Conservation (phyloP, 2,888 invertebrate genomes). For the Dinocampus coccinellae region DNA sequence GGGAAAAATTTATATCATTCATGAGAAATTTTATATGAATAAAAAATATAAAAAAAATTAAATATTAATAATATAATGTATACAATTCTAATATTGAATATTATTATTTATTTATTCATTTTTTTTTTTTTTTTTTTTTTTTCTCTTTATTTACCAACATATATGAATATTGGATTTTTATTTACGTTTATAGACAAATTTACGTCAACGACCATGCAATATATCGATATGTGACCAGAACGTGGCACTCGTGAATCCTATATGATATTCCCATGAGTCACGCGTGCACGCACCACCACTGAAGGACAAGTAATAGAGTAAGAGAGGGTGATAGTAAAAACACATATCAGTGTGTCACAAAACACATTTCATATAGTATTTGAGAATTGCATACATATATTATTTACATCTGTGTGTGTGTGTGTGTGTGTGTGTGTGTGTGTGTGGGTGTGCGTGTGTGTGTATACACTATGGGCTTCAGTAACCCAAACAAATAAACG, state of each 20-base stretch:
- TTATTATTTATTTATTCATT: not conserved
- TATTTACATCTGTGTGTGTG: conserved; percentile 47
- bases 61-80: too few species aligned
- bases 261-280: conserved; percentile 42
- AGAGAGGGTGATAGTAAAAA: not conserved
- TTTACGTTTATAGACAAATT: not conserved
- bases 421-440: too few species aligned
- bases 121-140: not conserved
- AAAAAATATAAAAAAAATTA: too few species aligned
- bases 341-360: conserved; percentile 34
- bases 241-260: conserved; percentile 15
- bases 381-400: conserved; percentile 45
- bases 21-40: too few species aligned
- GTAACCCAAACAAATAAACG: too few species aligned
- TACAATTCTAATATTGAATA: too few species aligned
- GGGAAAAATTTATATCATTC: too few species aligned
- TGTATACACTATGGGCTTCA: too few species aligned
- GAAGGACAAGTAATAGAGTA: conserved; percentile 3
- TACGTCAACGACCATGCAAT: not conserved
- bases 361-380: not conserved
- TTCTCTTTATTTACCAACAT: not conserved
- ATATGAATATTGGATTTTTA: not conserved
- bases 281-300: conserved; percentile 27
- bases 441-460: too few species aligned
- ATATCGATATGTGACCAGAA: not conserved